phyloP scores from a whole-genome alignment of 1,140 invertebrate genomes.

The Cyrtorhinus lividipennis region DNA sequence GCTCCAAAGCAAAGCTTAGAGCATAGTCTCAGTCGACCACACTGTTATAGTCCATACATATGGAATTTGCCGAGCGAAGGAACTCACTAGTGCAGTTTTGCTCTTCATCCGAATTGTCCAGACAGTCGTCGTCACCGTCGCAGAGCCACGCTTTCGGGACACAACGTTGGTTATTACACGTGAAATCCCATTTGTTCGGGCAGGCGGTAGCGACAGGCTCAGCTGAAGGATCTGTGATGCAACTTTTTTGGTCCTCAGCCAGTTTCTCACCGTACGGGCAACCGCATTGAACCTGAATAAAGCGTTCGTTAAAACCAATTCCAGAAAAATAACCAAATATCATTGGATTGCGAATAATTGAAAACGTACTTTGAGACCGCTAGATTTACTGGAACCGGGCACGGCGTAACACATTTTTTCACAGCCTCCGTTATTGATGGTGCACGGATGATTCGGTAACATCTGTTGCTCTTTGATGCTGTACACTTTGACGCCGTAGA shows the following conservation, averaged over 20 bases:
- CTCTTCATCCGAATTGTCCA: conserved; percentile 86
- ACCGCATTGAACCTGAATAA: conserved; percentile 66
- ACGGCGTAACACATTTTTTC: conserved; percentile 89
- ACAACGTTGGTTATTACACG: conserved; percentile 93
- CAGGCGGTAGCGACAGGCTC: conserved; percentile 75
- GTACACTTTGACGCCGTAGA: conserved; percentile 87
- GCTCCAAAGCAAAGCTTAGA: too few relatives aligned
- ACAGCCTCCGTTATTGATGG: conserved; percentile 67
- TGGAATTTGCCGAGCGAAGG: too few relatives aligned
- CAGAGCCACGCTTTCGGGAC: conserved; percentile 94
- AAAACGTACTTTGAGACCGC: too few relatives aligned
- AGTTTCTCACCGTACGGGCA: conserved; percentile 92
- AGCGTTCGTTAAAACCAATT: conserved; percentile 31
- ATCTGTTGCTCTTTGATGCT: conserved; percentile 61
- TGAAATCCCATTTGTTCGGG: conserved; percentile 71
- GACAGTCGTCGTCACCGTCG: conserved; percentile 89
- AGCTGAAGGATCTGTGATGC: conserved; percentile 63
- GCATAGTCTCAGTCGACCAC: too few relatives aligned
- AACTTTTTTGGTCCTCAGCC: conserved; percentile 50
- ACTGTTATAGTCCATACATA: too few relatives aligned
- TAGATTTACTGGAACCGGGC: conserved; percentile 38
- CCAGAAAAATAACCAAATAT: too few relatives aligned
- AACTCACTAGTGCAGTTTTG: too few relatives aligned
- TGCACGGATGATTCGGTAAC: conserved; percentile 63
- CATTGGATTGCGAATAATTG: too few relatives aligned